Evolutionary conservation across 2,888 invertebrate species (phyloP), one percentile per base, ranked within the genome.

Genomic region (Hoplodrina ambigua): DNA sequence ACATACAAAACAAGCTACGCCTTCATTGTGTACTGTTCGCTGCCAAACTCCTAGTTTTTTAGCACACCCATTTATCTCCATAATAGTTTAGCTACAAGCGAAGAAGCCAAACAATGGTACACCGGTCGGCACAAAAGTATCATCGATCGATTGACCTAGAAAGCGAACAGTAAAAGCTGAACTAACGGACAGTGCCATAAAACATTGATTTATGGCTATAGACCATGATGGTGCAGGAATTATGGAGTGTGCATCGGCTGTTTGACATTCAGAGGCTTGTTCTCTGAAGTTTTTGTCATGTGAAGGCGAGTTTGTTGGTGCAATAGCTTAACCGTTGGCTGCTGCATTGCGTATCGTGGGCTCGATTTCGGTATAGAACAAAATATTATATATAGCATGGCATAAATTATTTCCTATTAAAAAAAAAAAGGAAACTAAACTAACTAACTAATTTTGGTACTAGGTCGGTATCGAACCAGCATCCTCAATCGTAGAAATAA

Each of bases 81-180:
- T 58, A 54, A 58, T 59, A 73, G 73, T 57, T 52, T 63, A 25
- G 30, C 78, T 68, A 68, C 52, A 71, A 65, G 62, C 63, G 50
- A 50, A 13, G 56, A 37, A 58, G 54, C 61, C 61, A 75, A 74
- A 78, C 65, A 75, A 75, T 65, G 53, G 64, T 56, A 57, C 62
- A 55, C 52, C 58, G 61, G 58, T 54, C 60, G 25, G 49, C 56
- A 68, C 55, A 70, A 67, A 80, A 74, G 60, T 76, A 62, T 52
- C 52, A 41, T 33, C 76, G 76, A 83, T 83, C 76, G 81, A 58
- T 75, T 83, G 83, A 79, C 83, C 83, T 69, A 83, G 61, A 83
- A 79, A 83, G 67, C 57, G 63, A 73, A 70, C 66, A 69, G 66
- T 71, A 57, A 55, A 57, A 58, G 52, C 64, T 65, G 30, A 59